These are phyloP conservation scores for Conus betulinus DNA, from an alignment of 1,140 invertebrate species.

Conservation along the genomic window DNA sequence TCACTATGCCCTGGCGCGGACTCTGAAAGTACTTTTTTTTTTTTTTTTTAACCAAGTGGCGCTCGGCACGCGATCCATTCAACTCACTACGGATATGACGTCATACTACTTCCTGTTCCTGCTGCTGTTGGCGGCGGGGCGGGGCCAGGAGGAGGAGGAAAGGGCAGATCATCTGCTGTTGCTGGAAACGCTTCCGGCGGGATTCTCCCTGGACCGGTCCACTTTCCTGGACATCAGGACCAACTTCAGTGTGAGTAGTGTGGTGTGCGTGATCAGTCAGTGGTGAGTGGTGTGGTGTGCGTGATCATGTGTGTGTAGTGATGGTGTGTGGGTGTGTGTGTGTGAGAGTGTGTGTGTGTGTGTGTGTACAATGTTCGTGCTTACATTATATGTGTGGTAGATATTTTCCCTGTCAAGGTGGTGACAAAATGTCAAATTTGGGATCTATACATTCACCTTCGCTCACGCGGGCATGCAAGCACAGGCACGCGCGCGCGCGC, in stretches of 20 bases:
- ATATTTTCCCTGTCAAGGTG: too few species aligned
- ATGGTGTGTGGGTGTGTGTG: too few species aligned
- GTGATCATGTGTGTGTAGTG: too few species aligned
- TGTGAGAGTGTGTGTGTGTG: too few species aligned
- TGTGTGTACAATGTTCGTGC: too few species aligned
- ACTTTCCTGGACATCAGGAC: conserved; percentile 38
- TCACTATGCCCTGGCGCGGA: background rate
- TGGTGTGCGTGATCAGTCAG: too few species aligned
- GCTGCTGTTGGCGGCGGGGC: background rate
- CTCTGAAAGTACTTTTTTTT: background rate
- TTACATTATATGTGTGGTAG: background rate
- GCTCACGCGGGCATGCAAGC: background rate
- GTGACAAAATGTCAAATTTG: too few species aligned
- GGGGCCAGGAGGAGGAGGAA: conserved; percentile 9
- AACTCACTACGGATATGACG: background rate
- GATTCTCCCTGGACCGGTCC: conserved; percentile 10
- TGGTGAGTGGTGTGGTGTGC: too few species aligned
- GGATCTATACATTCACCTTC: too few species aligned
- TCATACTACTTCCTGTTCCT: background rate
- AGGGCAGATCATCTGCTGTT: conserved; percentile 37
- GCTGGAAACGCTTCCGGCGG: conserved; percentile 41
- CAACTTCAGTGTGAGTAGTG: conserved; percentile 40
- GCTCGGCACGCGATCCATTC: background rate
- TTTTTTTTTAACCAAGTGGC: background rate
- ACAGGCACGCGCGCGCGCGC: background rate